A percentile compares a stretch with the other conserved stretches of the same genome.
Evolutionary conservation across 2,888 invertebrate genomes (phyloP).

Genomic region (Cantharis rufa): DNA sequence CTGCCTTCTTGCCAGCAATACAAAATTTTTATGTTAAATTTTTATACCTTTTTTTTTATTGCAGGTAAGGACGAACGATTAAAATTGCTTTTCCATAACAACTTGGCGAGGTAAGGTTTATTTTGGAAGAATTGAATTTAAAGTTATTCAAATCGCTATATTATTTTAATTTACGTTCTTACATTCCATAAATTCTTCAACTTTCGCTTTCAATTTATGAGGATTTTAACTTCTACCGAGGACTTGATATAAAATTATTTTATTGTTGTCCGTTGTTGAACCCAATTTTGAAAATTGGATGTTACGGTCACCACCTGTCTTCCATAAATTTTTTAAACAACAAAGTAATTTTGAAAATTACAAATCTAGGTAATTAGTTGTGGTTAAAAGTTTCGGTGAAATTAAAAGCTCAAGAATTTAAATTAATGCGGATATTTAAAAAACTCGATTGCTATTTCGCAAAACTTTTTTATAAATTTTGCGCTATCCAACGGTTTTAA

Average conservation of each 20-base stretch:
- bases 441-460: not conserved
- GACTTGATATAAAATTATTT: not conserved
- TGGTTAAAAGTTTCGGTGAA: not conserved
- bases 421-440: not conserved
- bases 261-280: not conserved
- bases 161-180: not conserved
- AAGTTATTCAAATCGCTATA: not conserved
- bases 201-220: not conserved
- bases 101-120: not conserved
- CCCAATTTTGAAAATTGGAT: not conserved
- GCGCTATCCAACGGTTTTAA: not conserved
- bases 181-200: not conserved
- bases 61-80: not conserved
- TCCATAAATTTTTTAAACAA: not conserved
- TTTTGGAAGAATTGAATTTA: not conserved
- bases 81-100: not conserved
- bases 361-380: not conserved
- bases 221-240: not conserved
- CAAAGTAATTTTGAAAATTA: not conserved
- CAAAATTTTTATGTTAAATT: not conserved
- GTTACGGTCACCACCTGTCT: not conserved
- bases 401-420: not conserved
- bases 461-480: not conserved
- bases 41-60: not conserved
- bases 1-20: not conserved